phyloP scores from a whole-genome alignment of 2,888 invertebrate species.

The Tiphia femorata region DNA sequence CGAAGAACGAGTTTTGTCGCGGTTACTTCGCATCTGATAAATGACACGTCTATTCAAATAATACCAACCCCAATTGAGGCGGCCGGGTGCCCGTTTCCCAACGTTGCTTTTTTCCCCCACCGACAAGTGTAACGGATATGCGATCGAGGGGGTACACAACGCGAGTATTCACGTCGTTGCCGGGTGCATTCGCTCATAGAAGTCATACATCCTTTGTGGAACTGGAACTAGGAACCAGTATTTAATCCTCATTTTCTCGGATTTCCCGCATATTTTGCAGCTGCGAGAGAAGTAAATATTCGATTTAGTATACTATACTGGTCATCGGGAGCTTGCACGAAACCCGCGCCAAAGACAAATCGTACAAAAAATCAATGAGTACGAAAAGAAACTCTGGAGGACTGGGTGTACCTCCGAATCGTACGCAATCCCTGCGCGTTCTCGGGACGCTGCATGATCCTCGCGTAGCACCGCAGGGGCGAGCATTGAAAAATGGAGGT shows the following conservation, averaged over 20 bases:
- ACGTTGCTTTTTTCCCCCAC: constrained; percentile 26
- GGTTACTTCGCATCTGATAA: constrained; percentile 58
- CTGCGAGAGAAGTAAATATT: too few relatives aligned
- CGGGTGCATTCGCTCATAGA: too few relatives aligned
- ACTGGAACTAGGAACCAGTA: too few relatives aligned
- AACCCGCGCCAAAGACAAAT: too few relatives aligned
- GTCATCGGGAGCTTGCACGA: too few relatives aligned
- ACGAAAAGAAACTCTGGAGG: not conserved
- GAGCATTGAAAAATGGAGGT: constrained; percentile 58
- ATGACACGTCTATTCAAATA: constrained; percentile 62
- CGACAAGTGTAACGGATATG: constrained; percentile 40
- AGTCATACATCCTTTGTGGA: too few relatives aligned
- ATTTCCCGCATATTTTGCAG: too few relatives aligned
- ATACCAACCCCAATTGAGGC: constrained; percentile 65
- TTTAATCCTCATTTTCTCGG: too few relatives aligned
- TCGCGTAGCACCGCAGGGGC: constrained; percentile 8
- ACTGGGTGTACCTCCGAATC: not conserved
- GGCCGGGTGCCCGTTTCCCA: constrained; percentile 28
- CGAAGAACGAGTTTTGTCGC: constrained; percentile 52
- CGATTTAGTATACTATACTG: too few relatives aligned
- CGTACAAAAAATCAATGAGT: too few relatives aligned
- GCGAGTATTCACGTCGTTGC: too few relatives aligned
- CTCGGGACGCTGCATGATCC: not conserved
- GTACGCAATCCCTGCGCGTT: not conserved
- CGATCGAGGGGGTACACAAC: too few relatives aligned